Base-by-base conservation (phyloP, 1,140 invertebrate genomes). In the Neodiprion fabricii region DNA sequence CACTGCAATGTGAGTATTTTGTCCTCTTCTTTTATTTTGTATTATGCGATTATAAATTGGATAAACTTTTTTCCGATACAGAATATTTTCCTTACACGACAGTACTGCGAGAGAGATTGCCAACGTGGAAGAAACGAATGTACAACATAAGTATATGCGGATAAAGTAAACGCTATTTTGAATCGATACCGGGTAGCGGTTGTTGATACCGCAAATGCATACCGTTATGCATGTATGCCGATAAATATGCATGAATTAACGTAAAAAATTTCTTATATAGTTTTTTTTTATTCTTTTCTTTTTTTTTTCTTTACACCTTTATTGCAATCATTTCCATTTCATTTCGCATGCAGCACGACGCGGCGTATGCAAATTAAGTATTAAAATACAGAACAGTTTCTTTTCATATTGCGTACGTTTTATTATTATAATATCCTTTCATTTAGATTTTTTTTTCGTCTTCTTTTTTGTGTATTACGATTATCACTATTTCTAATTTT, bases 291-390 rank as follows among this genome's bases (percentile, higher is more conserved):
- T 71, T 9, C 3, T 48, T 67, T 11, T 72, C 11, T 67, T 67
- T 12, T 48, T 12, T 40, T 40, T 5, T 40, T 40, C 28, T 40
- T 40, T 4, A 40, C 28, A 40, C 28, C 28, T 40, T 40, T 40
- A 12, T 23, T 28, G 21, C 17, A 65, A 65, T 72, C 67, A 72
- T 61, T 72, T 72, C 72, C 61, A 48, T 72, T 72, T 72, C 48
- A 72, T 72, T 72, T 72, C 50, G 72, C 72, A 72, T 67, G 50
- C 61, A 40, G 28, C 28, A 40, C 53, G 50, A 65, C 50, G 61
- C 47, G 53, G 50, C 50, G 49, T 72, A 72, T 72, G 65, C 50
- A 72, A 72, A 72, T 72, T 40, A 72, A 72, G 11, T 65, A 72
- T 72, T 72, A 72, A 72, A 72, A 72, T 72, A 72, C 11, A 12